Base-by-base conservation (phyloP, 2,797 vertebrate species). In the Petrocephalus sullivani region DNA sequence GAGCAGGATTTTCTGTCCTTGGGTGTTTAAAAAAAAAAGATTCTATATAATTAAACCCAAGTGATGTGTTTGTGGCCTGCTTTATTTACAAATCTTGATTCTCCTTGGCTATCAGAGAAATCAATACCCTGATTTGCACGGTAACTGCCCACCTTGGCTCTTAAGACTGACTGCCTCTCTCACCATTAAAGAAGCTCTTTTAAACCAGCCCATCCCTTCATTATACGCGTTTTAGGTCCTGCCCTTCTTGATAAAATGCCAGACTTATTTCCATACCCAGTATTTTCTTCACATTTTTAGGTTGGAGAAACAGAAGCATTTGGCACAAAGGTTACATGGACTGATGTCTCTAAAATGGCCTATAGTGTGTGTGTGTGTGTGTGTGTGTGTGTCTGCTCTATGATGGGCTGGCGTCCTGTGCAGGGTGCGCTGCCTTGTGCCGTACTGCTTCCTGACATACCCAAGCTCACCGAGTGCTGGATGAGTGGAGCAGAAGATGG, bases 51-150 rank as follows among this genome's bases (percentile, higher is more conserved):
- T 78, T 78, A 78, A 78, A 78, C 33, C 71, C 71, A 78, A 78
- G 71, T 78, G 71, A 78, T 49, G 37, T 46, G 28, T 41, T 78
- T 37, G 46, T 78, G 37, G 33, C 16, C 71, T n/a, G 71, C 16
- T 78, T 78, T 78, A 78, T 78, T 78, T 78, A 78, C 71, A 78
- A 78, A 78, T 78, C 41, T 78, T 16, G 41, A 78, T 19, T 78
- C 71, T 78, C 71, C 37, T 16, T n/a, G 37, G 41, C 37, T 78
- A 41, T 78, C 33, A 46, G 71, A 78, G 19, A 78, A 78, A 78
- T 78, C 71, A 46, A 78, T 78, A 78, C 37, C 37, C 28, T 71
- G 64, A 71, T 71, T 71, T 71, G 37, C 64, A 71, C 64, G 4
- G 28, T 37, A 37, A 71, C 64, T 71, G 28, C 28, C 33, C 33